These are phyloP conservation scores for Cairina moschata DNA, from an alignment of 2,113 vertebrate species.

Conservation along the genomic window DNA sequence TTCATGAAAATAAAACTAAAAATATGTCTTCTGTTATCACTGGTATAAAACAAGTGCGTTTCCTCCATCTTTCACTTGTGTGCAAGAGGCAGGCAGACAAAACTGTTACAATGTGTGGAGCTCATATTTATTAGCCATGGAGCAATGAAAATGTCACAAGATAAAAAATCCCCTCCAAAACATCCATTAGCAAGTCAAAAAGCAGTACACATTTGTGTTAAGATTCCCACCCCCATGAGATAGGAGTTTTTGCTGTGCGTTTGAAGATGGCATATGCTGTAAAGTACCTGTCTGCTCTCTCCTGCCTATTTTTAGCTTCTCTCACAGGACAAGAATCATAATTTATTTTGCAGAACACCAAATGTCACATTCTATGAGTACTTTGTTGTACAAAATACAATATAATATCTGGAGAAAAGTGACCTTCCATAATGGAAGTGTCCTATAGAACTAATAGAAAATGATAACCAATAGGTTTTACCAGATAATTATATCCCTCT, in stretches of 20 bases:
- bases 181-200: not conserved
- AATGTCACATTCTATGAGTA: constrained; percentile 48
- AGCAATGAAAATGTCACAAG: not conserved
- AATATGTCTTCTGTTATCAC: rapidly evolving
- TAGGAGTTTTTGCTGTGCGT: not conserved
- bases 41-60: not conserved
- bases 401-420: constrained; percentile 48
- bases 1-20: not conserved
- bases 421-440: constrained; percentile 69
- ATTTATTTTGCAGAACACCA: constrained; percentile 40
- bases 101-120: not conserved
- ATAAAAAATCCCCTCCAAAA: not conserved
- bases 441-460: constrained; percentile 64
- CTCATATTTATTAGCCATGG: not conserved
- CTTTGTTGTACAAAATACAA: constrained; percentile 21
- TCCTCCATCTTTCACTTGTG: rapidly evolving
- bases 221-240: not conserved
- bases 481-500: constrained; percentile 57
- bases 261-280: not conserved
- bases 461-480: constrained; percentile 65
- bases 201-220: rapidly evolving
- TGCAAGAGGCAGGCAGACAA: not conserved
- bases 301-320: constrained; percentile 38
- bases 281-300: not conserved
- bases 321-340: not conserved